Evolutionary conservation across 2,888 invertebrate species (phyloP).

Genomic region (Philhelius pedissequus): DNA sequence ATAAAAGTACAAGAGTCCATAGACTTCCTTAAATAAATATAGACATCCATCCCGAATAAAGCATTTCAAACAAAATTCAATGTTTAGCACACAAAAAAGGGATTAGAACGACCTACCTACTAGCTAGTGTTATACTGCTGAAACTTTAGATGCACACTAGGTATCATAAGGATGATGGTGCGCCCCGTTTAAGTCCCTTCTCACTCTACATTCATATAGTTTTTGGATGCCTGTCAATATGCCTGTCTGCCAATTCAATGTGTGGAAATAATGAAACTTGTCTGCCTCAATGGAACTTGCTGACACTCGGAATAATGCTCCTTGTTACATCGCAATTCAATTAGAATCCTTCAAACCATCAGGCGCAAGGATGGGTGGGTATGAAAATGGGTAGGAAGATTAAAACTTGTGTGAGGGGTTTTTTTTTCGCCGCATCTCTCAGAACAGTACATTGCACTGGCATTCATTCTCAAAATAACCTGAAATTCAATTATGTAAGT

Average conservation of each 20-base stretch:
- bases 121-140: background rate
- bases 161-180: background rate
- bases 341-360: slow-evolving; percentile 47
- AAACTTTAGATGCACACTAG: slow-evolving; percentile 15
- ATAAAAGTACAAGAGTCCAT: too few species aligned
- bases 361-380: background rate
- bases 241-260: slow-evolving; percentile 56
- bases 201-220: background rate
- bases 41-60: background rate
- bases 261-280: slow-evolving; percentile 65
- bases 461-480: slow-evolving; percentile 25
- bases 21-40: background rate
- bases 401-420: background rate
- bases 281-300: slow-evolving; percentile 53
- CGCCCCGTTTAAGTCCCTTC: background rate
- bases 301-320: slow-evolving; percentile 60
- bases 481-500: slow-evolving; percentile 57
- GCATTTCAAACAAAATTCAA: background rate
- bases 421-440: background rate
- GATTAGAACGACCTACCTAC: slow-evolving; percentile 32
- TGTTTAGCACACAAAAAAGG: slow-evolving; percentile 24
- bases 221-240: slow-evolving; percentile 58
- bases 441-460: background rate
- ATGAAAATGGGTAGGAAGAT: background rate
- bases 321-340: slow-evolving; percentile 66